Evolutionary conservation across 2,797 vertebrate genomes (phyloP).

Genomic region (Nannoperca australis): DNA sequence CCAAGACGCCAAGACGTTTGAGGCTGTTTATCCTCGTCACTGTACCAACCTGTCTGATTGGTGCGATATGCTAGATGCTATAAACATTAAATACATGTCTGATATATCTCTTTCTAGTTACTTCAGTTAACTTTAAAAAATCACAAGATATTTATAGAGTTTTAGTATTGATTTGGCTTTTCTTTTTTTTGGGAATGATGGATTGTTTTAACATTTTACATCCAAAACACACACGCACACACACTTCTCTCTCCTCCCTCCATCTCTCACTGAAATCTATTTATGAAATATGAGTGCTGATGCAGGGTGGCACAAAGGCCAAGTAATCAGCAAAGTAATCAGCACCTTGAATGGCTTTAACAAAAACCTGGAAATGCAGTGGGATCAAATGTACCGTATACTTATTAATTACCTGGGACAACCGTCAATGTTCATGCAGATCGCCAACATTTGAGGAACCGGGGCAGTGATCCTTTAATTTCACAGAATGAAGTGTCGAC

Average conservation of each 20-base stretch:
- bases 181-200: background rate
- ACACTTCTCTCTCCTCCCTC: conserved; percentile 15
- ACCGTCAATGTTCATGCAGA: conserved; percentile 49
- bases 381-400: conserved; percentile 54
- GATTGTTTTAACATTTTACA: background rate
- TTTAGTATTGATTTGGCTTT: background rate
- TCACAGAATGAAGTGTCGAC: conserved; percentile 67
- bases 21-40: conserved; percentile 34
- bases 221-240: conserved; percentile 36
- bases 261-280: conserved; percentile 81
- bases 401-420: conserved; percentile 72
- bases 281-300: conserved; percentile 86
- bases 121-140: background rate
- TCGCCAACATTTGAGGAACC: conserved; percentile 60
- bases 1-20: background rate
- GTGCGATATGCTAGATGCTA: background rate
- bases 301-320: conserved; percentile 89
- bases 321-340: conserved; percentile 78
- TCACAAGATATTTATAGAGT: conserved; percentile 1
- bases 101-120: background rate
- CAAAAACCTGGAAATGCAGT: conserved; percentile 81
- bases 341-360: conserved; percentile 86
- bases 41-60: conserved; percentile 37
- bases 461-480: conserved; percentile 62
- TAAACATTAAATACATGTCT: conserved; percentile 6